These are phyloP conservation scores for mouse (Mus musculus) DNA, from an alignment of 2,113 vertebrate species.

Conservation along the genomic window GRCm39 chr5:106341001-106341500, in stretches of 20 bases:
- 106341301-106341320: neutral
- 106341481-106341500: neutral
- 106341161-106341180: neutral
- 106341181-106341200: neutral
- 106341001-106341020: constrained; percentile 10
- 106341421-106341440: neutral
- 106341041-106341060: neutral
- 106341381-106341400: neutral
- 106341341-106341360: neutral
- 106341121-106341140: too few relatives aligned
- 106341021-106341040: neutral
- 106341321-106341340: neutral
- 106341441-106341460: neutral
- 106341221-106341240: neutral
- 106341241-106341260: neutral
- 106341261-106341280: neutral
- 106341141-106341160: neutral
- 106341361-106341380: neutral
- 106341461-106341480: neutral
- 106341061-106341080: neutral
- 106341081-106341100: neutral
- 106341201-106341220: neutral
- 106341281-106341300: neutral
- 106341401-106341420: neutral
- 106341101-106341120: neutral